Conservation (phyloP, 2,797 vertebrate species). For the Saxicola maurus region DNA sequence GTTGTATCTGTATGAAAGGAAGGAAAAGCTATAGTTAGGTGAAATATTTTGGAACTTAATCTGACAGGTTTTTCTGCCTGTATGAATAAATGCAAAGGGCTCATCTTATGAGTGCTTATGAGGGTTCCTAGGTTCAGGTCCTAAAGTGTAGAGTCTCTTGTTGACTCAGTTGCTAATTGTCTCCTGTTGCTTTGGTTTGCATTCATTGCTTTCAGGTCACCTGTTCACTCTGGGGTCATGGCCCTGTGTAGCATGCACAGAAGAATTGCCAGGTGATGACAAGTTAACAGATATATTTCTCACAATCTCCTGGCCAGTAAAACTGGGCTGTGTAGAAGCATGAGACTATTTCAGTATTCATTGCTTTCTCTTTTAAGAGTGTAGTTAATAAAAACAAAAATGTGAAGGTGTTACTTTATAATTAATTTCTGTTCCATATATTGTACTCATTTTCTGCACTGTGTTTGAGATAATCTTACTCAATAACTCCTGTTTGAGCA, state of each 20-base stretch:
- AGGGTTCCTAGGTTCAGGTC: neutral
- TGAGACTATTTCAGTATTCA: neutral
- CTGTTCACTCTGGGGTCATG: neutral
- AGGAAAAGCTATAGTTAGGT: neutral
- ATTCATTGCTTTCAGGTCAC: neutral
- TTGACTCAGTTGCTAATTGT: neutral
- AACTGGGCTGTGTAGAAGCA: neutral
- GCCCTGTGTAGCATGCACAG: neutral
- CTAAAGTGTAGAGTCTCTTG: neutral
- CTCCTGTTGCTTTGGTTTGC: neutral
- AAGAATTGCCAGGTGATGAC: neutral
- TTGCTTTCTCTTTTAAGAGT: neutral
- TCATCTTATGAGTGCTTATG: neutral
- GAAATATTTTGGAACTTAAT: neutral
- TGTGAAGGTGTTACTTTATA: neutral
- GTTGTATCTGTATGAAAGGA: neutral
- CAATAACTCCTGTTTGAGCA: neutral
- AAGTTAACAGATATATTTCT: neutral
- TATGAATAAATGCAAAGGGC: neutral
- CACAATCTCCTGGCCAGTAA: neutral
- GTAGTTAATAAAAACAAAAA: neutral
- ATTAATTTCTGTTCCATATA: neutral
- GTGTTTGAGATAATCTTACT: neutral
- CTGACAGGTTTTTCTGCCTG: neutral
- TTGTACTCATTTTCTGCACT: neutral